Conservation (phyloP, 2,888 invertebrate genomes). For the Coenonympha glycerion region DNA sequence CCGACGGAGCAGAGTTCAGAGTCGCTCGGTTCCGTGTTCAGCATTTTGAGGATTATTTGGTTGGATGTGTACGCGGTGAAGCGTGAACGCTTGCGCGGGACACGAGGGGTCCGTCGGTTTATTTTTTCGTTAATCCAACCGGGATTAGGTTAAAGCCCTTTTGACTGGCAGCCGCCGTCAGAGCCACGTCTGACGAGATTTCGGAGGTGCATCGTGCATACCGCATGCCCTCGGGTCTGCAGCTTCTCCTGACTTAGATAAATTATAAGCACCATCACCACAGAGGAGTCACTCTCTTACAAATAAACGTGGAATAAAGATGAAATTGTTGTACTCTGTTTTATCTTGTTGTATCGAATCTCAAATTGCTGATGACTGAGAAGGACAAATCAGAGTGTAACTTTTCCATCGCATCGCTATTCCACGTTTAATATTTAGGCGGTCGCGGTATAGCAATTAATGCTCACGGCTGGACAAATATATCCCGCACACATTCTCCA, state of each 20-base stretch:
- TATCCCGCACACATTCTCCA: too few species aligned
- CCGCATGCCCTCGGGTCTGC: conserved; percentile 37
- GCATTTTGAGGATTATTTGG: conserved; percentile 9
- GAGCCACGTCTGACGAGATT: conserved; percentile 54
- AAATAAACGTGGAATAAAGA: too few species aligned
- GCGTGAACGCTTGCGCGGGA: conserved; percentile 69
- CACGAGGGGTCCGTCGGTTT: conserved; percentile 64
- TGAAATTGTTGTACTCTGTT: too few species aligned
- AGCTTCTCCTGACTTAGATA: too few species aligned
- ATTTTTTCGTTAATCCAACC: conserved; percentile 73
- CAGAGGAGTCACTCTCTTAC: not conserved
- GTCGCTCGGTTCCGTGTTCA: conserved; percentile 19
- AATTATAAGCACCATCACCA: too few species aligned
- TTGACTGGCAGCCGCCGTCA: conserved; percentile 75
- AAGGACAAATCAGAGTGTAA: too few species aligned
- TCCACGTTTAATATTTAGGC: too few species aligned
- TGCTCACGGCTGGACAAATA: too few species aligned
- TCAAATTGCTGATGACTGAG: too few species aligned
- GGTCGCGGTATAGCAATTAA: too few species aligned
- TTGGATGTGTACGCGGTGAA: conserved; percentile 49
- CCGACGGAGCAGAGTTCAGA: conserved; percentile 26
- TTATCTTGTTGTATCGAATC: too few species aligned
- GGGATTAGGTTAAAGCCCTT: conserved; percentile 72
- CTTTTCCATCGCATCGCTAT: too few species aligned
- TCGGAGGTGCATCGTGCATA: conserved; percentile 33